Evolutionary conservation across 1,140 invertebrate genomes (phyloP).

Genomic region (Megalonaias nervosa): DNA sequence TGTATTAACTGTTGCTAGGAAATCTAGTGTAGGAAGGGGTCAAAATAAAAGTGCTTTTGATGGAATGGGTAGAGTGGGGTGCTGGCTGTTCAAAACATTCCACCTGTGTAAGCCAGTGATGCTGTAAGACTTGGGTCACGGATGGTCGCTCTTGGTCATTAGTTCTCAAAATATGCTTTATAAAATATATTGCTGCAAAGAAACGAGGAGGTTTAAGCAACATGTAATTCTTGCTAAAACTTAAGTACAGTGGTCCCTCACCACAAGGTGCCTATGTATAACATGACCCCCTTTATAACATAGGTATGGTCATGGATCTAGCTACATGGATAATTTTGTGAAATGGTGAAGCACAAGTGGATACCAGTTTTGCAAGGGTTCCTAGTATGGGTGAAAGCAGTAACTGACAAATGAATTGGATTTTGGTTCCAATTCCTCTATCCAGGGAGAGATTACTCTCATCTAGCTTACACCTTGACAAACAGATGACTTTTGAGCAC

Average conservation of each 20-base stretch:
- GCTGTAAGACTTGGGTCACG: slow-evolving; percentile 24
- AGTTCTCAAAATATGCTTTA: slow-evolving; percentile 32
- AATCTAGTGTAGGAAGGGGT: neutral
- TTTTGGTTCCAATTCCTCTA: too few species aligned
- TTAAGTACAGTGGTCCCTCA: too few species aligned
- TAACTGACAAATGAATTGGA: too few species aligned
- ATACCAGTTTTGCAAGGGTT: too few species aligned
- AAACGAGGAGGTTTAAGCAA: slow-evolving; percentile 14
- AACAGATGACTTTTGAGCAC: too few species aligned
- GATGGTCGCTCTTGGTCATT: slow-evolving; percentile 34
- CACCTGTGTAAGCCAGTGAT: slow-evolving; percentile 41
- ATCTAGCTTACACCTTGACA: too few species aligned
- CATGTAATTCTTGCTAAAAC: neutral
- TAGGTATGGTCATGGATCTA: neutral
- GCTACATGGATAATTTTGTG: neutral
- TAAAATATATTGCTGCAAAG: slow-evolving; percentile 31
- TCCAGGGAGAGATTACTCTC: too few species aligned
- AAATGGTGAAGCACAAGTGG: too few species aligned
- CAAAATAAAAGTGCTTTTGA: slow-evolving; percentile 1
- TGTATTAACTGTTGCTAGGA: neutral
- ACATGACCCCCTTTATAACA: neutral
- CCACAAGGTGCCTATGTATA: neutral
- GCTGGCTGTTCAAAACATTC: neutral
- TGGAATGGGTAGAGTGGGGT: neutral
- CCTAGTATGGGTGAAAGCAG: too few species aligned